Evolutionary conservation across 1,140 invertebrate genomes (phyloP).

Genomic region (Glossosoma conforme): DNA sequence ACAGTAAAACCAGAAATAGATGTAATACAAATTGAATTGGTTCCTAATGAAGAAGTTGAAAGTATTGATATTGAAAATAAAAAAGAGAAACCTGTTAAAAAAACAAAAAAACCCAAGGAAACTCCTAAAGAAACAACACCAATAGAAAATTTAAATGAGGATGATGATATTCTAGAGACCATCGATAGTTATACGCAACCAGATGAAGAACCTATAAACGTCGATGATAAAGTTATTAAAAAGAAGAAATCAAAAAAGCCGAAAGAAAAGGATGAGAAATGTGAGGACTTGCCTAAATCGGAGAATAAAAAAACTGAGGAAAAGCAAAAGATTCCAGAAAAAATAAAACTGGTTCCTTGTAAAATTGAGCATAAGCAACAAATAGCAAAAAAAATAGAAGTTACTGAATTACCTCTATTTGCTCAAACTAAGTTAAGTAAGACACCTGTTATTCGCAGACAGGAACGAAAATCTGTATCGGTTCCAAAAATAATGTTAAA

Average conservation of each 20-base stretch:
- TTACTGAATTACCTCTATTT: conserved; percentile 49
- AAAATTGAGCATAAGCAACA: conserved; percentile 39
- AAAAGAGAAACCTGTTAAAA: background rate
- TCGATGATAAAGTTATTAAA: no score
- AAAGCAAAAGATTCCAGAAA: conserved; percentile 40
- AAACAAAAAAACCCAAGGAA: background rate
- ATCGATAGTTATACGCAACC: no score
- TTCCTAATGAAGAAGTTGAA: conserved; percentile 28
- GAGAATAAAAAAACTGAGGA: conserved; percentile 35
- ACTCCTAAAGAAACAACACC: background rate
- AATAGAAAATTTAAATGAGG: no score
- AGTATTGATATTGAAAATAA: background rate
- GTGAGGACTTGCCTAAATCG: no score
- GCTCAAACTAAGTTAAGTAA: conserved; percentile 59
- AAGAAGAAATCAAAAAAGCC: no score
- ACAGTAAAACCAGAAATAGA: background rate
- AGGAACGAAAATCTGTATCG: conserved; percentile 43
- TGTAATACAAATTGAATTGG: conserved; percentile 11
- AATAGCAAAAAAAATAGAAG: conserved; percentile 28
- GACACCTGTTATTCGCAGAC: conserved; percentile 44
- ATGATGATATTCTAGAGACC: no score
- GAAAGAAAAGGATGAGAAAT: no score
- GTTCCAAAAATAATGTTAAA: conserved; percentile 61
- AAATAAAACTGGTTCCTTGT: conserved; percentile 34
- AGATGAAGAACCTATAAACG: no score